Percentiles rank a stretch among this genome's conserved stretches.
phyloP scores from a whole-genome alignment of 2,888 invertebrate genomes.

The Allacma fusca region DNA sequence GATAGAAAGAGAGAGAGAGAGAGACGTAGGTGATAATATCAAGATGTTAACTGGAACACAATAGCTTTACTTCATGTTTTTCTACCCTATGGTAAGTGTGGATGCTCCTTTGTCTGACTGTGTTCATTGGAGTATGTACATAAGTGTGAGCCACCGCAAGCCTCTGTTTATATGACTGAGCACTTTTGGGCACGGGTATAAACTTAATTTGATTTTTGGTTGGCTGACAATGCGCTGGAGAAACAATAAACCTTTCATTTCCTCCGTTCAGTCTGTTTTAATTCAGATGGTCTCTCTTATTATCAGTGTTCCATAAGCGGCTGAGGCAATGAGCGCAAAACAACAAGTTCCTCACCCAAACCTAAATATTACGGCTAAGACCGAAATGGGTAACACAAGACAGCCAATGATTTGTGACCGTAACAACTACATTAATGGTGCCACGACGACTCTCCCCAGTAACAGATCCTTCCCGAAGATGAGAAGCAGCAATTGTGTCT shows the following conservation, averaged over 20 bases:
- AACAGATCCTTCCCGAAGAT: neutral
- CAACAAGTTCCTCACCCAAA: neutral
- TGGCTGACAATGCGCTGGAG: slow-evolving; percentile 37
- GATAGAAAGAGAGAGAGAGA: neutral
- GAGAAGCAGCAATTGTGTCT: slow-evolving; percentile 1
- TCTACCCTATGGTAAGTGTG: neutral
- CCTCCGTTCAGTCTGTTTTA: slow-evolving; percentile 17
- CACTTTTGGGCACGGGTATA: slow-evolving; percentile 8
- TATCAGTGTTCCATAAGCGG: slow-evolving; percentile 14
- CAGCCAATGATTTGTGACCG: neutral
- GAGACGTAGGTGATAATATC: slow-evolving; percentile 14
- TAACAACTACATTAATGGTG: slow-evolving; percentile 1
- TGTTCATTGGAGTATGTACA: neutral
- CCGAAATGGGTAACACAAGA: slow-evolving; percentile 1
- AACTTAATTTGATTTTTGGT: slow-evolving; percentile 36
- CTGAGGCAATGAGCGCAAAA: slow-evolving; percentile 18
- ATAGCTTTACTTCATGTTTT: neutral
- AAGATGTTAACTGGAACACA: slow-evolving; percentile 20
- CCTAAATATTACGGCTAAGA: neutral
- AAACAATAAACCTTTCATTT: slow-evolving; percentile 35
- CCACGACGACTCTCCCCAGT: no score
- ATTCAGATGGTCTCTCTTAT: slow-evolving; percentile 24
- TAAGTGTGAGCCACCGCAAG: no score
- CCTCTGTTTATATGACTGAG: neutral
- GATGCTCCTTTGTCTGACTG: neutral